Percentiles rank a stretch among this genome's conserved stretches.
phyloP scores from a whole-genome alignment of 1,140 invertebrate genomes.

The Drosophila teissieri region DNA sequence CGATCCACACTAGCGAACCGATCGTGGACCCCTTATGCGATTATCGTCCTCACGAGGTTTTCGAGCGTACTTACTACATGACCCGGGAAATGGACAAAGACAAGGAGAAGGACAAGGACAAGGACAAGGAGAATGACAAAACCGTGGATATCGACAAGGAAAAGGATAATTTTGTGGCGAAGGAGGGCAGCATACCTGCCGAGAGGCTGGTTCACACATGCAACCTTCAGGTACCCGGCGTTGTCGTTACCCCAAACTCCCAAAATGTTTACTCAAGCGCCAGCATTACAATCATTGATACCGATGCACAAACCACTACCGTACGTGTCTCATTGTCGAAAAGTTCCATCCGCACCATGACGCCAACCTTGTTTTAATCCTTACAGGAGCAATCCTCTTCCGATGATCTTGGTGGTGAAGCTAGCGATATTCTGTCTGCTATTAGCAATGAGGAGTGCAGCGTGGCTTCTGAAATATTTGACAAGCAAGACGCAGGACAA shows the following conservation, averaged over 20 bases:
- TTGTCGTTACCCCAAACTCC: constrained; percentile 72
- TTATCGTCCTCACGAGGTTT: constrained; percentile 81
- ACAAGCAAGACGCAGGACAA: constrained; percentile 72
- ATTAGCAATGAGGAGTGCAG: constrained; percentile 89
- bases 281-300: constrained; percentile 87
- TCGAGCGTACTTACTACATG: constrained; percentile 81
- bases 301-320: constrained; percentile 84
- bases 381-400: constrained; percentile 78
- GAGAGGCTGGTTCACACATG: constrained; percentile 74
- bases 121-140: constrained; percentile 18
- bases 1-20: constrained; percentile 67
- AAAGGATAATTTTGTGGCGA: constrained; percentile 35
- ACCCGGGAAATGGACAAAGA: constrained; percentile 72
- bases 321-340: constrained; percentile 63
- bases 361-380: not conserved
- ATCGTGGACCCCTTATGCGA: constrained; percentile 76
- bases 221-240: constrained; percentile 80
- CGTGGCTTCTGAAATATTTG: constrained; percentile 88
- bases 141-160: constrained; percentile 22
- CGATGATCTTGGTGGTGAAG: constrained; percentile 70
- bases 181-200: constrained; percentile 34
- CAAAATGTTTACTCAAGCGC: constrained; percentile 84
- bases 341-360: not conserved
- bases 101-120: constrained; percentile 45
- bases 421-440: constrained; percentile 87